Evolutionary conservation across 2,888 invertebrate species (phyloP).

Genomic region (Spicauda simplicius): DNA sequence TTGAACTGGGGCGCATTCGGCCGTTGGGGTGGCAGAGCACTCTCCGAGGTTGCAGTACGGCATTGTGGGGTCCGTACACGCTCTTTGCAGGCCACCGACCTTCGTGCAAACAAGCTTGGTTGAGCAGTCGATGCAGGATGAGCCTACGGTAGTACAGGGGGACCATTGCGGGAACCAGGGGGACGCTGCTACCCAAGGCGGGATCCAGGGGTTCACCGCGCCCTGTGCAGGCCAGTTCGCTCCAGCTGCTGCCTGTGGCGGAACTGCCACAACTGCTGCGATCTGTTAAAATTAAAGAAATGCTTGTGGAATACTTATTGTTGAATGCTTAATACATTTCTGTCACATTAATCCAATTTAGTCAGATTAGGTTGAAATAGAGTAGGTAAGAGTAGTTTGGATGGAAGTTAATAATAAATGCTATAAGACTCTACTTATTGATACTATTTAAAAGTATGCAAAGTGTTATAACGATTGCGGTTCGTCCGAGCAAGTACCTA

Average conservation of each 20-base stretch:
- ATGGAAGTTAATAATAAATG: too few relatives aligned
- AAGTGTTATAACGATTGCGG: too few relatives aligned
- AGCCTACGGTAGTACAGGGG: slow-evolving; percentile 65
- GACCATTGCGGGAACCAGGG: slow-evolving; percentile 74
- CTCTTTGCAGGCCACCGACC: slow-evolving; percentile 63
- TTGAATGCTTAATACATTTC: too few relatives aligned
- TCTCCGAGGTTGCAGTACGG: slow-evolving; percentile 77
- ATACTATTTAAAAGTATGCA: too few relatives aligned
- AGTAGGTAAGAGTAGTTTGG: too few relatives aligned
- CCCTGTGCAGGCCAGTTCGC: slow-evolving; percentile 47
- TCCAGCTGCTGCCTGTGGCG: slow-evolving; percentile 48
- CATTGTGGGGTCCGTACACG: slow-evolving; percentile 69
- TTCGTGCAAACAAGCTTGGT: slow-evolving; percentile 73
- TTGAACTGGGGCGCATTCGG: slow-evolving; percentile 57
- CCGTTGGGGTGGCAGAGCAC: slow-evolving; percentile 74
- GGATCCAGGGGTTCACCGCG: slow-evolving; percentile 68
- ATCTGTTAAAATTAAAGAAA: slow-evolving; percentile 50
- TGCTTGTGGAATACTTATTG: too few relatives aligned
- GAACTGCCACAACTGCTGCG: slow-evolving; percentile 60
- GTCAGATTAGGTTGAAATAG: too few relatives aligned
- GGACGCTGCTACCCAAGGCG: slow-evolving; percentile 69
- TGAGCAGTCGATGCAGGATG: slow-evolving; percentile 65
- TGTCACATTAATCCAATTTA: too few relatives aligned
- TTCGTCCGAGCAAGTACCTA: too few relatives aligned
- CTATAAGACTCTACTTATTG: too few relatives aligned